Percentiles rank a stretch among this genome's conserved stretches.
Evolutionary conservation across 1,140 invertebrate species (phyloP).

Genomic region (Macrocentrus cingulum): DNA sequence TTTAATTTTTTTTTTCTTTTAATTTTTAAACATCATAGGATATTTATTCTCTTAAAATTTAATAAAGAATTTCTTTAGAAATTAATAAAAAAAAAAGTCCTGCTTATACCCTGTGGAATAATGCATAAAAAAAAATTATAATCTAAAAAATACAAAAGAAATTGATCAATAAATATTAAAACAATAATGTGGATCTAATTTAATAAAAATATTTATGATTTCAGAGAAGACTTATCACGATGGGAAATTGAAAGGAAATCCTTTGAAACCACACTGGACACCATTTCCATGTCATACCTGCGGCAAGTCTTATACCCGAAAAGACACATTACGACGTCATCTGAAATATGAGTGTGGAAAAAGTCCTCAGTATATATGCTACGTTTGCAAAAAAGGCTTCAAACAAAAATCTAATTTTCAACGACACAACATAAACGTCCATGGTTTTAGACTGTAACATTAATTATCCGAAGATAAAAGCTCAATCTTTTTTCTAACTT

Average conservation of each 20-base stretch:
- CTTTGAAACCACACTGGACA: constrained; percentile 15
- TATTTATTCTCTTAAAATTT: no score
- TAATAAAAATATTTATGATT: constrained; percentile 13
- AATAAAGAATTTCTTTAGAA: no score
- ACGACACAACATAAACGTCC: constrained; percentile 44
- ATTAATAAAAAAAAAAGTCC: no score
- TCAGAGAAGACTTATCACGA: constrained; percentile 11
- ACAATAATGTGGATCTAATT: not conserved
- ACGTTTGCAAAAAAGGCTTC: constrained; percentile 49
- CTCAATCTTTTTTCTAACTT: no score
- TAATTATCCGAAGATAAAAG: no score
- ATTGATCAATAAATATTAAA: not conserved
- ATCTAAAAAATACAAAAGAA: no score
- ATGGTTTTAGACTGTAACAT: constrained; percentile 34
- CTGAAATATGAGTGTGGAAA: constrained; percentile 56
- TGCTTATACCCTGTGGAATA: no score
- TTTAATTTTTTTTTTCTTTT: no score
- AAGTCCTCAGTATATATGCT: constrained; percentile 53
- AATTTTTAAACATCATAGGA: no score
- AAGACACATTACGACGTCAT: constrained; percentile 47
- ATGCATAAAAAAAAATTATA: no score
- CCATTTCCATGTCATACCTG: constrained; percentile 42
- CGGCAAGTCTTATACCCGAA: constrained; percentile 49
- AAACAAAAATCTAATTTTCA: constrained; percentile 53
- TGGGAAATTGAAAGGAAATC: constrained; percentile 3